These are phyloP conservation scores for Eulemur mongoz DNA, from an alignment of 2,797 vertebrate genomes.

Conservation along the genomic window DNA sequence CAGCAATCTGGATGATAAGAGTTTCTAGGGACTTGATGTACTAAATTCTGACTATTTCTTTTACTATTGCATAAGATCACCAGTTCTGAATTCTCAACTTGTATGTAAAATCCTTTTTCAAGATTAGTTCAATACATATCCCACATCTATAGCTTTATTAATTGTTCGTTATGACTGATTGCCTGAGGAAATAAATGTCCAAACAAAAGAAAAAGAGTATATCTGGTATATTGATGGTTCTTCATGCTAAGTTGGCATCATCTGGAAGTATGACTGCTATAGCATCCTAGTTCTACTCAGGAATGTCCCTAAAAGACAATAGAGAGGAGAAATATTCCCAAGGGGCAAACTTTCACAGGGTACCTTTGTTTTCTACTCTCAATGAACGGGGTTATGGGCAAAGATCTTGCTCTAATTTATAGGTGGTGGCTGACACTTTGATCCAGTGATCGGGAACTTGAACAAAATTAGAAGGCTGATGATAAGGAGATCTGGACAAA, in stretches of 20 bases:
- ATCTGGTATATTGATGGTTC: neutral
- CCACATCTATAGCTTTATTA: neutral
- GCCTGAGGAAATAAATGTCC: neutral
- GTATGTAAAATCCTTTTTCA: neutral
- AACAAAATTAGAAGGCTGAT: neutral
- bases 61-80: neutral
- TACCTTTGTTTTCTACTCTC: neutral
- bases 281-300: neutral
- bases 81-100: neutral
- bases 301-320: neutral
- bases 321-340: neutral
- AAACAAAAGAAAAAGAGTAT: neutral
- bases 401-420: neutral
- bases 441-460: neutral
- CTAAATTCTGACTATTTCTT: neutral
- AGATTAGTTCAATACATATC: neutral
- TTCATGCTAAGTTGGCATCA: neutral
- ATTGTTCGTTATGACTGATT: neutral
- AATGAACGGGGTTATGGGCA: neutral
- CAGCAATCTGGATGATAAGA: neutral
- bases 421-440: neutral
- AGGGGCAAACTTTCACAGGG: neutral
- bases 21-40: neutral
- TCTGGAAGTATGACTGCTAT: neutral
- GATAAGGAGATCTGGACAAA: neutral